A percentile compares a stretch with the other conserved stretches of the same genome.
Conservation (phyloP, 2,113 vertebrate genomes). For the Pterocles gutturalis region DNA sequence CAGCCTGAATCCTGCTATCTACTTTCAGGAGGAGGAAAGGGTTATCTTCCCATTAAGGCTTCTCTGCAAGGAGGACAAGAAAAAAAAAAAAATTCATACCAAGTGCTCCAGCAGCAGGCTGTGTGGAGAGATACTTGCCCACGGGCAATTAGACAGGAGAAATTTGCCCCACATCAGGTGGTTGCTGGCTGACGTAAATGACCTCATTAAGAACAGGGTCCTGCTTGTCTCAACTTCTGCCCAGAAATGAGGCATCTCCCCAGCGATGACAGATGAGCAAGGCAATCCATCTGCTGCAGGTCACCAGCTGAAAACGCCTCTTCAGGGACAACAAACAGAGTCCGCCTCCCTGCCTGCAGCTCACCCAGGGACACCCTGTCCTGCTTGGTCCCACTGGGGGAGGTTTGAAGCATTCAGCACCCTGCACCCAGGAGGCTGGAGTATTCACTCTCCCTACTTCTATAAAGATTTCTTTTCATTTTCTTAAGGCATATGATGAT, state of each 20-base stretch:
- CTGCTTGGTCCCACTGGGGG: fast-evolving
- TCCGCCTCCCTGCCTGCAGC: background rate
- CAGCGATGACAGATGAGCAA: background rate
- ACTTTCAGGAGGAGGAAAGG: background rate
- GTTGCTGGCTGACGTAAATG: conserved; percentile 54
- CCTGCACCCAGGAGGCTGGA: background rate
- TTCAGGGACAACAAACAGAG: background rate
- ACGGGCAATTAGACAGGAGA: background rate
- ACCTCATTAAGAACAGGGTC: conserved; percentile 62
- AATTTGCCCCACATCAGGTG: conserved; percentile 13
- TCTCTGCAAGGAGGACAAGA: background rate
- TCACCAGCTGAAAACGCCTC: background rate
- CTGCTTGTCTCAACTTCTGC: conserved; percentile 40
- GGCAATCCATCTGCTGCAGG: background rate
- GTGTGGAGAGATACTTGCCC: background rate
- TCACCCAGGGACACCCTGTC: background rate
- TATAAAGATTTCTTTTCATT: background rate
- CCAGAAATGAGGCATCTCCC: conserved; percentile 25
- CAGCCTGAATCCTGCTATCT: background rate
- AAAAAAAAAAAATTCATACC: background rate
- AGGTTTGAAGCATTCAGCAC: background rate
- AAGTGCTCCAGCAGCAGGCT: background rate
- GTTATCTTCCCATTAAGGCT: background rate
- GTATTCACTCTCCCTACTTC: background rate
- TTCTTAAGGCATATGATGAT: background rate